Base-by-base conservation (phyloP, 1,140 invertebrate species). In the Heliothis virescens region DNA sequence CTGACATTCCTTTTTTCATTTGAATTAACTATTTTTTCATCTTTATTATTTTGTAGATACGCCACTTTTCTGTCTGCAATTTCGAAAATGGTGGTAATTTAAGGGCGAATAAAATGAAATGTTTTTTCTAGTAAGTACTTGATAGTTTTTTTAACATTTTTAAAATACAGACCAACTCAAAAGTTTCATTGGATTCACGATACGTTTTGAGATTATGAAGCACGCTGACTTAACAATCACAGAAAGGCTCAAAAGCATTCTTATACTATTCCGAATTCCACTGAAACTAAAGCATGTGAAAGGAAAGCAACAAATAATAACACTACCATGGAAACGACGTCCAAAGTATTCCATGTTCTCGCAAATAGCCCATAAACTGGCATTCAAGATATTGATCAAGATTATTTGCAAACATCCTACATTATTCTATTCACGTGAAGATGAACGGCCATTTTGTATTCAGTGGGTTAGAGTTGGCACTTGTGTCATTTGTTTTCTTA, bases 401-500 rank as follows among this genome's bases (percentile, higher is more conserved):
- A 47, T n/a, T 67, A 67, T 67, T 67, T 47, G 11, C 10, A 12
- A 67, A 16, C 9, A 16, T 11, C 3, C 41, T 18, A 48, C 11
- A 48, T 21, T 67, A 67, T 67, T 67, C 63, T 16, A 41, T 48
- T 10, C 41, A 67, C 63, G 41, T 67, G 63, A 67, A 48, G n/a
- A 67, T n/a, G 41, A 41, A 11, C 29, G 12, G 63, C 41, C 63
- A 67, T 67, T 48, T 21, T 67, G 41, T 67, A 67, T 67, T 67
- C 63, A 18, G 16, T 5, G 11, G 15, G n/a, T 13, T 16, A 18
- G 16, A 13, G 18, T 41, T 67, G 41, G 48, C 48, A 67, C 34
- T 67, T 47, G 16, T 48, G n/a, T 41, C 34, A 41, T 41, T 41
- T 41, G 34, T 41, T 41, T 41, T 41, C 34, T 41, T 41, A 41